Evolutionary conservation across 2,797 vertebrate species (phyloP).

Genomic region (Bovichtus diacanthus): DNA sequence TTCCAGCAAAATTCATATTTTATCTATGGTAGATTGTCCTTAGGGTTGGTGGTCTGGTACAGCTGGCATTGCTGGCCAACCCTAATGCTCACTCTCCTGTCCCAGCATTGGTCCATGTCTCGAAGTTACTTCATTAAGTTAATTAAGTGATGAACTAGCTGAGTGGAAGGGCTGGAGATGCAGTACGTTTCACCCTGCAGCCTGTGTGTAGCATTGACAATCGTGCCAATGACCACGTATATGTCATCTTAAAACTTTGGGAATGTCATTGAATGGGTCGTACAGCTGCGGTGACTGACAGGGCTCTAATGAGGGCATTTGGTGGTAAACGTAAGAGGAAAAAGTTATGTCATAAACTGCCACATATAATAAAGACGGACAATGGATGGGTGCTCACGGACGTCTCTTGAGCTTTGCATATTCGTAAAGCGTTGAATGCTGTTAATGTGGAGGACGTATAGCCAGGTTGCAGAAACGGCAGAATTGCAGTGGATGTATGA

Average conservation of each 20-base stretch:
- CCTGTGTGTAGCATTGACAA: conserved; percentile 28
- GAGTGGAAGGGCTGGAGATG: conserved; percentile 53
- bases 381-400: conserved; percentile 12
- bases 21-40: conserved; percentile 19
- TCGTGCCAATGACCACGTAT: conserved; percentile 44
- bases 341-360: conserved; percentile 15
- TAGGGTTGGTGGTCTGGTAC: conserved; percentile 16
- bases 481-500: conserved; percentile 27
- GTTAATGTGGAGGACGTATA: neutral
- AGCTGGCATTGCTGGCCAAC: conserved; percentile 10
- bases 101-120: conserved; percentile 42
- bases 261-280: conserved; percentile 28
- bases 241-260: conserved; percentile 50
- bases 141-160: conserved; percentile 71
- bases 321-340: conserved; percentile 5
- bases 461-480: conserved; percentile 27
- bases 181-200: conserved; percentile 48
- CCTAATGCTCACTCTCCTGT: conserved; percentile 43
- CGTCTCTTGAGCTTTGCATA: neutral
- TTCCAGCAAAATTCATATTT: conserved; percentile 25
- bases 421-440: neutral
- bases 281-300: conserved; percentile 2
- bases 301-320: conserved; percentile 35
- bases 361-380: neutral
- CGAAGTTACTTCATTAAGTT: conserved; percentile 70